Conservation (phyloP, 2,113 vertebrate genomes). For the Furnarius figulus region DNA sequence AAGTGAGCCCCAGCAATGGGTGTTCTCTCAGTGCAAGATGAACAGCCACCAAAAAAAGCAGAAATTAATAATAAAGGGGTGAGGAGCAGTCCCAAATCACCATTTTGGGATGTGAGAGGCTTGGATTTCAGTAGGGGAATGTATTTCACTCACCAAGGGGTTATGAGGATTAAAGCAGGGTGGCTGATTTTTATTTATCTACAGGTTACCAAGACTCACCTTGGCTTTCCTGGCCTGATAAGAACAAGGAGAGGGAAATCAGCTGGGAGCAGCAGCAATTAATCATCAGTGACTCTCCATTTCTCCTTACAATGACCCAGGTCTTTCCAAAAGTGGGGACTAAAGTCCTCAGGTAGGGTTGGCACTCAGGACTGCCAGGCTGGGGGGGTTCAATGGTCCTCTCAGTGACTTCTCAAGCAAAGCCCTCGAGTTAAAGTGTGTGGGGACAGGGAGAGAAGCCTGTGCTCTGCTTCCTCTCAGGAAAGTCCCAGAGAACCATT, state of each 20-base stretch:
- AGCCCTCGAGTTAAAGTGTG: background rate
- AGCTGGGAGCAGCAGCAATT: background rate
- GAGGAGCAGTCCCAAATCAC: background rate
- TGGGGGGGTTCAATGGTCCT: background rate
- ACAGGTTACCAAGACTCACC: background rate
- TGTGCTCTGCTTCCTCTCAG: background rate
- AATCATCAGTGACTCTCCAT: rapidly evolving
- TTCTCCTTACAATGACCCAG: background rate
- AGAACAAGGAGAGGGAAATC: background rate
- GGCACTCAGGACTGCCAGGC: background rate
- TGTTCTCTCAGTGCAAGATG: background rate
- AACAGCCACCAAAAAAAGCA: background rate
- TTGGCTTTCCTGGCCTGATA: background rate
- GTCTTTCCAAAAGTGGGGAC: background rate
- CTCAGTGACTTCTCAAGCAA: background rate
- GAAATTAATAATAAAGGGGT: background rate
- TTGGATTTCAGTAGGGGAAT: background rate
- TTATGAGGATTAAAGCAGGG: background rate
- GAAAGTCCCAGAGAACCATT: background rate
- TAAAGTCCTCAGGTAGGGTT: rapidly evolving
- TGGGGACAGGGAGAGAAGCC: background rate
- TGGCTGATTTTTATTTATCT: background rate
- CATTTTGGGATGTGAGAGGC: background rate
- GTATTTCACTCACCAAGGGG: background rate
- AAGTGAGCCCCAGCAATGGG: background rate